A percentile compares a stretch with the other conserved stretches of the same genome.
Evolutionary conservation across 2,888 invertebrate genomes (phyloP).

Genomic region (Pheosia gnoma): DNA sequence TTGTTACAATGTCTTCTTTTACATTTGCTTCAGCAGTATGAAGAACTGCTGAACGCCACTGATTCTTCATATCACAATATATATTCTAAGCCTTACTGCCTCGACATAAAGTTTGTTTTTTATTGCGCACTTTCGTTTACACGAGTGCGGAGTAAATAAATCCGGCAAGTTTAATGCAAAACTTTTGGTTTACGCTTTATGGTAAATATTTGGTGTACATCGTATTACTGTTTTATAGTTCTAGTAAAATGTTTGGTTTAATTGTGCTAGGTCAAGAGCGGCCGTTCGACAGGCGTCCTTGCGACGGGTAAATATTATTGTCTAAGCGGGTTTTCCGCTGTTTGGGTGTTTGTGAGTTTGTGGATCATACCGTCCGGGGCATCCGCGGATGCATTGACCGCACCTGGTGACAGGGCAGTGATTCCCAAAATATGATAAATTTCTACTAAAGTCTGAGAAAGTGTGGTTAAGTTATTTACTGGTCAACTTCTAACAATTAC

Average conservation of each 20-base stretch:
- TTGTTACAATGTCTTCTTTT: constrained; percentile 50
- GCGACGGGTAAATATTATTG: constrained; percentile 83
- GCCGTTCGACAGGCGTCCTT: constrained; percentile 82
- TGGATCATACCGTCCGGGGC: constrained; percentile 62
- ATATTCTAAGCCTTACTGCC: constrained; percentile 36
- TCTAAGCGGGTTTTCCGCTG: constrained; percentile 81
- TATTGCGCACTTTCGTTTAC: constrained; percentile 52
- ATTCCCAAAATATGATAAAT: background rate
- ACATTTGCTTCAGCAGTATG: constrained; percentile 49
- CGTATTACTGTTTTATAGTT: constrained; percentile 83
- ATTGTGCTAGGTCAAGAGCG: constrained; percentile 84
- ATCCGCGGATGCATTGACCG: constrained; percentile 58
- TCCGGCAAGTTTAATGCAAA: constrained; percentile 81
- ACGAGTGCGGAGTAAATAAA: constrained; percentile 74
- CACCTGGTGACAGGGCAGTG: background rate
- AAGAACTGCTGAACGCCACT: constrained; percentile 50
- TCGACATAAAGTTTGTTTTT: constrained; percentile 50
- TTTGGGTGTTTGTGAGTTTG: constrained; percentile 72
- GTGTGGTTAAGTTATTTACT: no score
- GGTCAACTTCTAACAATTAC: no score
- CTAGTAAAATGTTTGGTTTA: constrained; percentile 83
- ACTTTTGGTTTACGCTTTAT: constrained; percentile 84
- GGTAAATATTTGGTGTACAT: constrained; percentile 84
- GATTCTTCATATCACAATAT: constrained; percentile 25
- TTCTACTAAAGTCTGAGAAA: background rate